A percentile compares a stretch with the other conserved stretches of the same genome.
phyloP scores from a whole-genome alignment of 1,140 invertebrate genomes.

The Anastatus disparis region DNA sequence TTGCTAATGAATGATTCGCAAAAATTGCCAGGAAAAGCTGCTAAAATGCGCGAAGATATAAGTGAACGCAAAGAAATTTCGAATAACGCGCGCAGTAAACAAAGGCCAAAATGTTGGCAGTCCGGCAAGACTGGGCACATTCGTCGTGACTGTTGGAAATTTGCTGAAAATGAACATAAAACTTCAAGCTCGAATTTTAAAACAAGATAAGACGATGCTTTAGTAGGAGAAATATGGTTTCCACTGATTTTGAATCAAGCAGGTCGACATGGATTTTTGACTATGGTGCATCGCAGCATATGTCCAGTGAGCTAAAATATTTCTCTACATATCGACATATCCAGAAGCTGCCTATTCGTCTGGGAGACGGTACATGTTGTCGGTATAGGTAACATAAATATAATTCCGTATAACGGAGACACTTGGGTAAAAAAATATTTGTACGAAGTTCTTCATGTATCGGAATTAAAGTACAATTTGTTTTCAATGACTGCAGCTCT shows the following conservation, averaged over 20 bases:
- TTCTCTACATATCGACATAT: not conserved
- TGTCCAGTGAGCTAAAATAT: not conserved
- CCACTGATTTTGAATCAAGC: not conserved
- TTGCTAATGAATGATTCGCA: no score
- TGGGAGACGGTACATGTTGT: not conserved
- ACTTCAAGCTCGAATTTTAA: no score
- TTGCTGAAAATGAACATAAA: no score
- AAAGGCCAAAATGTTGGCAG: no score
- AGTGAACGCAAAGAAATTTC: no score
- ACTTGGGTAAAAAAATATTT: slow-evolving; percentile 22
- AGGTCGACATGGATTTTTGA: not conserved
- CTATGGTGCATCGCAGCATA: not conserved
- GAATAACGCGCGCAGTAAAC: no score
- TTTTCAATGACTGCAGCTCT: slow-evolving; percentile 30
- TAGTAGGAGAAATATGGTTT: not conserved
- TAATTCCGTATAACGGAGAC: slow-evolving; percentile 10
- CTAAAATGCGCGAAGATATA: no score
- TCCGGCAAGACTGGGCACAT: no score
- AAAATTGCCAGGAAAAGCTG: no score
- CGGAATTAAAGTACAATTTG: slow-evolving; percentile 33
- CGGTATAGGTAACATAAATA: slow-evolving; percentile 31
- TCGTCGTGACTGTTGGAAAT: no score
- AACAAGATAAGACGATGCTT: not conserved
- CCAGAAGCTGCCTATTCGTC: no score
- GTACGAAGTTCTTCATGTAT: slow-evolving; percentile 14